These are phyloP conservation scores for Dexiosoma caninum DNA, from an alignment of 2,888 invertebrate species.

Conservation along the genomic window DNA sequence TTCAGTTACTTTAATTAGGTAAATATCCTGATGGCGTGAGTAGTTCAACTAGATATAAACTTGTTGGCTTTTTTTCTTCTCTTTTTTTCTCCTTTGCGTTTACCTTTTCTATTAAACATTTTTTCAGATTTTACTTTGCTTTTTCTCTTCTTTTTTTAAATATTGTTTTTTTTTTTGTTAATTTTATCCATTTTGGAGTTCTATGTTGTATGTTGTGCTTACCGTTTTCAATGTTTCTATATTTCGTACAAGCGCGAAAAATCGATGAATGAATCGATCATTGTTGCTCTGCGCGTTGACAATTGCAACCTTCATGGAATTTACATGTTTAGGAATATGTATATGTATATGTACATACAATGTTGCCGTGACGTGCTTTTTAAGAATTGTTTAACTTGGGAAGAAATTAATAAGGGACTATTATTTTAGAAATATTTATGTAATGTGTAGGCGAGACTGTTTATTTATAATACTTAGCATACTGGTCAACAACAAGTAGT, in stretches of 20 bases:
- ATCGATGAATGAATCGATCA: constrained; percentile 78
- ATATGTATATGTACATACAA: constrained; percentile 13
- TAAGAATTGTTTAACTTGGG: no score
- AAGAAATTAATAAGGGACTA: no score
- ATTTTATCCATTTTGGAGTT: constrained; percentile 33
- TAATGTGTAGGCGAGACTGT: no score
- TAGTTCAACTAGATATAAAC: constrained; percentile 60
- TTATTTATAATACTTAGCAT: no score
- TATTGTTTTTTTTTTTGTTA: constrained; percentile 35
- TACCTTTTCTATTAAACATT: constrained; percentile 1
- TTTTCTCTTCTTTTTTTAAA: constrained; percentile 23
- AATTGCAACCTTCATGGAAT: constrained; percentile 15
- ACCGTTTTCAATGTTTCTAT: constrained; percentile 17
- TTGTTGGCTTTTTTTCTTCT: constrained; percentile 37
- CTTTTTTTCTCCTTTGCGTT: constrained; percentile 20
- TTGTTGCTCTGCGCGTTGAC: constrained; percentile 64
- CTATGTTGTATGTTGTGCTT: constrained; percentile 17
- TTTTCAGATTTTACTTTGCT: neutral
- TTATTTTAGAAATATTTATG: no score
- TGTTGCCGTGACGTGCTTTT: constrained; percentile 52
- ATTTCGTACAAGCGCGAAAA: constrained; percentile 71
- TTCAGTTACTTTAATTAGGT: constrained; percentile 21
- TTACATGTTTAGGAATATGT: constrained; percentile 3
- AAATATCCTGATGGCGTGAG: constrained; percentile 59
- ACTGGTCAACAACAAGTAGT: no score